phyloP scores from a whole-genome alignment of 1,140 invertebrate genomes.

The Laupala kohalensis region DNA sequence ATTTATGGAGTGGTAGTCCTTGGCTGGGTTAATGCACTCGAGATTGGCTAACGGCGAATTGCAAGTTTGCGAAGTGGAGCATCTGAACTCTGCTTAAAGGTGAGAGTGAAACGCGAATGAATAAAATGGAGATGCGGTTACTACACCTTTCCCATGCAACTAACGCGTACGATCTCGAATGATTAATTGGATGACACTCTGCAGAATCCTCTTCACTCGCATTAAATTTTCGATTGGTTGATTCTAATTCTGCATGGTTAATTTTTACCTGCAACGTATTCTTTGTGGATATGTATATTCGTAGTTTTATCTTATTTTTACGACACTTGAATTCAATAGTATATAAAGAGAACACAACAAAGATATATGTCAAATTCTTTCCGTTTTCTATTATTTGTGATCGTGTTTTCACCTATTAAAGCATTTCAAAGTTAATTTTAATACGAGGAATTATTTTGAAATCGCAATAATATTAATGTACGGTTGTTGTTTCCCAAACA shows the following conservation, averaged over 20 bases:
- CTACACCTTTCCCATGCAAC: neutral
- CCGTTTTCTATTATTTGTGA: neutral
- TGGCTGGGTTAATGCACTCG: neutral
- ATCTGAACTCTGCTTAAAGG: neutral
- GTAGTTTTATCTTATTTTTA: too few species aligned
- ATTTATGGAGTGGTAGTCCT: neutral
- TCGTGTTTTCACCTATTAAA: neutral
- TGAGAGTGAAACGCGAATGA: neutral
- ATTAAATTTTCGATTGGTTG: too few species aligned
- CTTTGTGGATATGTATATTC: too few species aligned
- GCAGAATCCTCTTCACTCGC: too few species aligned
- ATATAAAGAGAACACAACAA: neutral
- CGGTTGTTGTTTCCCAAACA: too few species aligned
- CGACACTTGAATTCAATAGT: neutral
- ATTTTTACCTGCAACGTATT: too few species aligned
- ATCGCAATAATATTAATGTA: too few species aligned
- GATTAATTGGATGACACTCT: too few species aligned
- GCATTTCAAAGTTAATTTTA: neutral
- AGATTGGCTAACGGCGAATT: neutral
- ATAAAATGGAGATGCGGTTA: neutral
- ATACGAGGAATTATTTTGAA: neutral
- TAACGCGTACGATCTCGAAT: too few species aligned
- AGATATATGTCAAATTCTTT: neutral
- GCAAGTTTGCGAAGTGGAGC: neutral
- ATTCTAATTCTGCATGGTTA: too few species aligned